Evolutionary conservation across 2,888 invertebrate species (phyloP).

Genomic region (Apodemia hepburni): DNA sequence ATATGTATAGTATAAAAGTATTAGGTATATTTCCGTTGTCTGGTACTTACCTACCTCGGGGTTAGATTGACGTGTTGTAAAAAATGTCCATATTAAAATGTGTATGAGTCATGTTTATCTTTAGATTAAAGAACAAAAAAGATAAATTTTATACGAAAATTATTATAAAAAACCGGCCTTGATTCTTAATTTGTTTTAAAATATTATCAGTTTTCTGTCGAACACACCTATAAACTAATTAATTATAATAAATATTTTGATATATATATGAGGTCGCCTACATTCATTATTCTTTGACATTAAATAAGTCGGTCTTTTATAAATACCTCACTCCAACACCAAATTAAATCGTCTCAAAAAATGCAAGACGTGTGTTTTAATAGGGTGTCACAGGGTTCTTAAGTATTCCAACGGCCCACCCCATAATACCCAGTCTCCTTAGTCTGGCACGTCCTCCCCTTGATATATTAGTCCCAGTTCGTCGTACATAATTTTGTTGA

Average conservation of each 20-base stretch:
- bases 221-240: neutral
- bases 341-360: constrained; percentile 78
- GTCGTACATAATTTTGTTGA: constrained; percentile 80
- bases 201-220: no score
- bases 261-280: neutral
- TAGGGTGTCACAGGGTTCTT: constrained; percentile 79
- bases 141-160: no score
- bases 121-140: no score
- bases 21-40: no score
- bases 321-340: constrained; percentile 37
- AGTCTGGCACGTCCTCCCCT: constrained; percentile 79
- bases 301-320: neutral
- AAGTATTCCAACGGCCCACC: constrained; percentile 78
- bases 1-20: no score
- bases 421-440: constrained; percentile 78
- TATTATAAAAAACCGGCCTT: no score
- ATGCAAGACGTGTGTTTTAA: constrained; percentile 77
- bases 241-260: neutral
- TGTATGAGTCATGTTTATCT: no score
- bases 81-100: no score
- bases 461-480: constrained; percentile 80
- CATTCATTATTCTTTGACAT: neutral
- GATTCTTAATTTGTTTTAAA: no score
- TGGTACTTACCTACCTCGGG: no score
- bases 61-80: no score